Base-by-base conservation (phyloP, 2,888 invertebrate genomes). In the Ethmia dodecea region DNA sequence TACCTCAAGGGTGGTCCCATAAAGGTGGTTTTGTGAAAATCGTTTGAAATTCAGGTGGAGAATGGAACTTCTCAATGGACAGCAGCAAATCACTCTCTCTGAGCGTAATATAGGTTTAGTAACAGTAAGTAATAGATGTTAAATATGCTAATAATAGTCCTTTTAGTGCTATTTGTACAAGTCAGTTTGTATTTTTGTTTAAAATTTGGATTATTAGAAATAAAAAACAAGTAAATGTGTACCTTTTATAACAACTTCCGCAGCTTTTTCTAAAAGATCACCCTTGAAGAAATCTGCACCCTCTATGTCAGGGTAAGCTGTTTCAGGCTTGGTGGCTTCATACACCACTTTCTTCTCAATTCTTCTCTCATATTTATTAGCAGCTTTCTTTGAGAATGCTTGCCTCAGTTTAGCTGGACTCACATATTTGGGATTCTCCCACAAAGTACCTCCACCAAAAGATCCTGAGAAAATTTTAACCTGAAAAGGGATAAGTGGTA, bases 401-500 rank as follows among this genome's bases (percentile, higher is more conserved):
- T 93, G 92, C 13, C 97, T 89, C 55, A 93, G 90, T 88, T 92
- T 92, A 31, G 97, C 93, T 10, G 99, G 99, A 43, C 97, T 95
- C 0, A 97, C 87, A 76, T 97, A 99, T 52, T 91, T 84, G 1
- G 95, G 90, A 87, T 99, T 99, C 64, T 97, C 94, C 94, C 98
- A 99, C 35, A 99, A 78, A 13, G 96, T 91, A 39, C 91, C 88
- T 3, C 98, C 99, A 40, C 94, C 93, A 84, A 99, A 99, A 59
- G 98, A 98, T 3, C 94, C 95, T 35, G 93, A 92, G 86, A 99
- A 99, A 63, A 99, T 93, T 84, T 97, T 95, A 0, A 99, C 94
- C 72, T 94, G 86, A 58, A 91, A 90, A 37, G n/a, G 5, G n/a
- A 10, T 26, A n/a, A n/a, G n/a, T n/a, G n/a, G n/a, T n/a, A n/a